These are phyloP conservation scores for Eugnorisma glareosa DNA, from an alignment of 2,888 invertebrate genomes.

Conservation along the genomic window DNA sequence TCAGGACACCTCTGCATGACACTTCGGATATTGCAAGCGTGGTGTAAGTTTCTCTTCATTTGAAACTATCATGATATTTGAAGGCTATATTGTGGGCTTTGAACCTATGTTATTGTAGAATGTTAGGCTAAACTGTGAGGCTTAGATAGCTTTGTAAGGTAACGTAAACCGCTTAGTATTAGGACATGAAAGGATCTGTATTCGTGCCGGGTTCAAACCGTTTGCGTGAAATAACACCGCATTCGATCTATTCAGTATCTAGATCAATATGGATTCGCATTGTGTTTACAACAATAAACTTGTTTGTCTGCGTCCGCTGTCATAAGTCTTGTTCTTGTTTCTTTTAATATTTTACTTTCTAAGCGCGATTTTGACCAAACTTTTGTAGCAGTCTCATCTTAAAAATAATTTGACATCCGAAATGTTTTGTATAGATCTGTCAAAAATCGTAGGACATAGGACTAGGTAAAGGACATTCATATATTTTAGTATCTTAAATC, in stretches of 20 bases:
- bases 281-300: constrained; percentile 37
- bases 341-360: neutral
- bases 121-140: neutral
- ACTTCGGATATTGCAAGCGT: neutral
- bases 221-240: constrained; percentile 29
- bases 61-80: neutral
- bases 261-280: constrained; percentile 29
- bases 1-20: neutral
- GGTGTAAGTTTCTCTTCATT: neutral
- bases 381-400: neutral
- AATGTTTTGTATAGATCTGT: too few species aligned
- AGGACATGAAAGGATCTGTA: constrained; percentile 14
- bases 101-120: neutral
- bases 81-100: neutral
- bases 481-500: neutral
- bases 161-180: constrained; percentile 37
- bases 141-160: constrained; percentile 19
- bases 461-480: too few species aligned
- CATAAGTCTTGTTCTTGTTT: constrained; percentile 14
- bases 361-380: neutral
- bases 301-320: constrained; percentile 26
- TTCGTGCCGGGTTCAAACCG: constrained; percentile 16
- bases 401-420: too few species aligned
- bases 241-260: constrained; percentile 34
- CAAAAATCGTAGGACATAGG: too few species aligned